Evolutionary conservation across 2,888 invertebrate species (phyloP).

Genomic region (Lumbricus terrestris): DNA sequence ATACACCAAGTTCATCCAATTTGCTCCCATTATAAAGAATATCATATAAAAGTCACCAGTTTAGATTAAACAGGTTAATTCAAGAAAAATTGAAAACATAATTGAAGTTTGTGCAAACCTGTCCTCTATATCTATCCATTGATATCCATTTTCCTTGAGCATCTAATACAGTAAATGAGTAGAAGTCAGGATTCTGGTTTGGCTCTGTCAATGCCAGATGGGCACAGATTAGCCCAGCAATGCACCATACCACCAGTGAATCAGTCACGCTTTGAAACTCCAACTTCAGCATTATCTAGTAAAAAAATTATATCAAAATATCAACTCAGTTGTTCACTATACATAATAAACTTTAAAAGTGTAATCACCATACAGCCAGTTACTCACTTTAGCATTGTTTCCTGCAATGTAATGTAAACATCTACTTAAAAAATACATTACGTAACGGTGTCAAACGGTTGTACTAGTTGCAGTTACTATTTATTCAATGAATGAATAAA

Average conservation of each 20-base stretch:
- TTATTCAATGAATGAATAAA: no score
- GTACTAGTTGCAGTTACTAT: no score
- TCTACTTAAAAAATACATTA: no score
- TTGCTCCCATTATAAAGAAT: not conserved
- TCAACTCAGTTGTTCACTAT: not conserved
- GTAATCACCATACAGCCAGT: not conserved
- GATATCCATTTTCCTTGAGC: conserved; percentile 26
- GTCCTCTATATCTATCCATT: conserved; percentile 32
- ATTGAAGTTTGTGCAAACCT: conserved; percentile 23
- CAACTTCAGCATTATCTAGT: not conserved
- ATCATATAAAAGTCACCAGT: not conserved
- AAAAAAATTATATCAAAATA: not conserved
- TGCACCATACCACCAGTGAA: not conserved
- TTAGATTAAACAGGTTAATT: not conserved
- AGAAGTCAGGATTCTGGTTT: conserved; percentile 21
- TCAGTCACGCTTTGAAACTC: not conserved
- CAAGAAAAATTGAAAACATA: not conserved
- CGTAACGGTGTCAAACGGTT: no score
- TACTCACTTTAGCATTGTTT: no score
- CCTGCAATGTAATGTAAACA: no score
- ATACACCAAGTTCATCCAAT: not conserved
- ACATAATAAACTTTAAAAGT: not conserved
- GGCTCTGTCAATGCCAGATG: not conserved
- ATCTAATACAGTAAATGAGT: conserved; percentile 28
- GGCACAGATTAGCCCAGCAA: not conserved